phyloP scores from a whole-genome alignment of 35 echinoderm and acorn worm species.

The Apostichopus parvimensis region DNA sequence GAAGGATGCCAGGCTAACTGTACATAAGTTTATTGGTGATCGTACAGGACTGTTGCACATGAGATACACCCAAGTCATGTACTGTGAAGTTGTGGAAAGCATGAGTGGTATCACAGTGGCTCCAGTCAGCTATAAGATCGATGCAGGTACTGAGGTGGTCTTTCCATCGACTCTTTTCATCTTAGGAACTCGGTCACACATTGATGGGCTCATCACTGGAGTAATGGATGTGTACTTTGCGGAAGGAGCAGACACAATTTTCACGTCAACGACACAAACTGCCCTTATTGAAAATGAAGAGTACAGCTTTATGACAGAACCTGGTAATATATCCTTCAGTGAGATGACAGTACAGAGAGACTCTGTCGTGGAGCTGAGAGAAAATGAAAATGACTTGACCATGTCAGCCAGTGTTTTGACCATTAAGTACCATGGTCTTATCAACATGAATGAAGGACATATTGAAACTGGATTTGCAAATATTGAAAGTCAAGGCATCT shows the following conservation, averaged over 20 bases:
- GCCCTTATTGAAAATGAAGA: conserved; percentile 72
- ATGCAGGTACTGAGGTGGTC: conserved; percentile 73
- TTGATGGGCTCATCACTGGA: conserved; percentile 77
- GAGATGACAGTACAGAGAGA: conserved; percentile 77
- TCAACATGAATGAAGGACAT: conserved; percentile 82
- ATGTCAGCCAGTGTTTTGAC: conserved; percentile 64
- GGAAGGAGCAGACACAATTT: conserved; percentile 62
- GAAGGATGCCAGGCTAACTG: conserved; percentile 59
- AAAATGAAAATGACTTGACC: conserved; percentile 76
- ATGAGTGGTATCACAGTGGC: conserved; percentile 83
- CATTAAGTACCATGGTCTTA: conserved; percentile 81
- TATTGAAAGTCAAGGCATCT: conserved; percentile 84
- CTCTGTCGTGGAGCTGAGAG: conserved; percentile 65
- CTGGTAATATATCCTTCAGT: conserved; percentile 89
- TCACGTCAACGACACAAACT: conserved; percentile 78
- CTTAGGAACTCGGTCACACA: conserved; percentile 70
- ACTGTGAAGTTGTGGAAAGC: conserved; percentile 84
- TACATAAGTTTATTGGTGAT: conserved; percentile 85
- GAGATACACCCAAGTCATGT: conserved; percentile 68
- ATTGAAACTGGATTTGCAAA: conserved; percentile 78
- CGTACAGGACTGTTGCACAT: conserved; percentile 78
- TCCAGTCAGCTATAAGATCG: conserved; percentile 80
- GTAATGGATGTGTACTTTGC: conserved; percentile 76
- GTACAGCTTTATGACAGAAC: conserved; percentile 67
- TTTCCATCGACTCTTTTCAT: conserved; percentile 85